Percentiles rank a stretch among this genome's conserved stretches.
These are phyloP conservation scores for Achroia grisella DNA, from an alignment of 1,140 invertebrate genomes.

Conservation along the genomic window DNA sequence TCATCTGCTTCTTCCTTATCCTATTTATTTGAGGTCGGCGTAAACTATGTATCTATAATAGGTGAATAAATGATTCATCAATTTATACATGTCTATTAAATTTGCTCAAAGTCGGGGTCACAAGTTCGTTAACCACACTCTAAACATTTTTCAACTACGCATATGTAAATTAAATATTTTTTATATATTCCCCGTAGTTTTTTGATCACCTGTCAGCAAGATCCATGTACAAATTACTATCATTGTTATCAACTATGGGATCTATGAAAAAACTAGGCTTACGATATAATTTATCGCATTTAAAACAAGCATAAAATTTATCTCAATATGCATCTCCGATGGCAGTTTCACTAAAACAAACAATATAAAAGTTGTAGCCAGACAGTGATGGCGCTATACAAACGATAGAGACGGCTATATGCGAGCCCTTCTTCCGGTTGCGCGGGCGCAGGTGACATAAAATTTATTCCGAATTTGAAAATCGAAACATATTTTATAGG, in stretches of 20 bases:
- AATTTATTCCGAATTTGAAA: conserved; percentile 72
- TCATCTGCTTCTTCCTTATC: too few species aligned
- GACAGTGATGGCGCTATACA: conserved; percentile 23
- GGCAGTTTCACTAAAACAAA: conserved; percentile 42
- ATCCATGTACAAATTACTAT: conserved; percentile 44
- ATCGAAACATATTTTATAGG: conserved; percentile 65
- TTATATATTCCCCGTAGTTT: conserved; percentile 9
- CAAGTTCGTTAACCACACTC: too few species aligned
- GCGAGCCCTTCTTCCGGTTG: conserved; percentile 58
- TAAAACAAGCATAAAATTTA: conserved; percentile 63
- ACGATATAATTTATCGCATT: conserved; percentile 58
- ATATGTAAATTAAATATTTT: conserved; percentile 4
- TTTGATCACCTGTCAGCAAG: conserved; percentile 43
- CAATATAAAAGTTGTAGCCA: conserved; percentile 33
- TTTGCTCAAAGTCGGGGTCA: too few species aligned
- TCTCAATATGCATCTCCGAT: conserved; percentile 52
- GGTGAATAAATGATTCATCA: too few species aligned
- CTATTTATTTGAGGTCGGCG: too few species aligned
- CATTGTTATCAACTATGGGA: conserved; percentile 37
- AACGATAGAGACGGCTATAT: conserved; percentile 3
- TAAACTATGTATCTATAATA: too few species aligned
- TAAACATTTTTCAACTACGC: too few species aligned
- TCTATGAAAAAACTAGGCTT: conserved; percentile 48
- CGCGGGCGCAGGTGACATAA: conserved; percentile 65
- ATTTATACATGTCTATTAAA: too few species aligned